Evolutionary conservation across 2,888 invertebrate species (phyloP).

Genomic region (Acanthosepion pharaonis): DNA sequence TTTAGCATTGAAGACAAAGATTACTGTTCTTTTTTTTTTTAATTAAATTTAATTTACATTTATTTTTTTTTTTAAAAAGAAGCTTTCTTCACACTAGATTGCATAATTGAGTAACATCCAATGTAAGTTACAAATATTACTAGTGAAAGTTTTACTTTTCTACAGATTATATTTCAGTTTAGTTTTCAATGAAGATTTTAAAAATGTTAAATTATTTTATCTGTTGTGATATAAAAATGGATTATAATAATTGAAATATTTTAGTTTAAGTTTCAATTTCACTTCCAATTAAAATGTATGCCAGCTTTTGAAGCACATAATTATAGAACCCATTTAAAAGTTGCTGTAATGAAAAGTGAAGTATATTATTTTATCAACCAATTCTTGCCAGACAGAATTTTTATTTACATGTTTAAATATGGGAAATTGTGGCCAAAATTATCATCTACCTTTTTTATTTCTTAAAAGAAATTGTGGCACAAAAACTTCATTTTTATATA

Average conservation of each 20-base stretch:
- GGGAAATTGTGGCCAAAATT: not conserved
- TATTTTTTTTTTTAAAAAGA: no score
- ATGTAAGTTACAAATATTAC: not conserved
- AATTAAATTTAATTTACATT: no score
- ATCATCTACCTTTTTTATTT: conserved; percentile 4
- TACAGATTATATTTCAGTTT: not conserved
- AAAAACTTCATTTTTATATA: not conserved
- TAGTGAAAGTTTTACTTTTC: not conserved
- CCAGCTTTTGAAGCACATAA: not conserved
- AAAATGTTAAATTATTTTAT: not conserved
- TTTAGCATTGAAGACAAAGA: not conserved
- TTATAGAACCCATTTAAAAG: not conserved
- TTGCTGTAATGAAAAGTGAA: not conserved
- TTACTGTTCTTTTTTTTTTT: not conserved
- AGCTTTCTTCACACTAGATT: not conserved
- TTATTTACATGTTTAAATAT: not conserved
- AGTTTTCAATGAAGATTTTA: not conserved
- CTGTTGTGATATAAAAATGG: not conserved
- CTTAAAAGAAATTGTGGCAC: conserved; percentile 33
- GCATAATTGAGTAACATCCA: not conserved
- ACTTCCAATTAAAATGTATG: not conserved
- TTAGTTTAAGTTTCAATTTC: not conserved
- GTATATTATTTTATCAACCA: not conserved
- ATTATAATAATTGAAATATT: not conserved
- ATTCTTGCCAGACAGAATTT: not conserved